Base-by-base conservation (phyloP, 2,888 invertebrate species). In the Allacma fusca region DNA sequence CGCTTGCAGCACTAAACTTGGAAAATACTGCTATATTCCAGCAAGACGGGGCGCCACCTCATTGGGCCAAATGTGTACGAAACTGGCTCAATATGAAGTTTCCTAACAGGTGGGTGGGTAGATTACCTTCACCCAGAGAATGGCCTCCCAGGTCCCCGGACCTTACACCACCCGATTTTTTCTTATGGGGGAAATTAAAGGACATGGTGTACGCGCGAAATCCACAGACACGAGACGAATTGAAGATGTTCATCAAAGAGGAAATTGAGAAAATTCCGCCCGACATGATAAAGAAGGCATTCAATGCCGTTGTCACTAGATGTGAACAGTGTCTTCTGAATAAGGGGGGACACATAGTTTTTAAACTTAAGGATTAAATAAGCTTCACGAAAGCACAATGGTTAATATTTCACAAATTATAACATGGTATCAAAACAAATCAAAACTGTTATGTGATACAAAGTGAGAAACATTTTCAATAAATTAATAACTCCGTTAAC, bases 41-140 rank as follows among this genome's bases (percentile, higher is more conserved):
- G 50, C 50, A 50, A 16, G 50, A 50, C n/a, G 50, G 50, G 50
- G 50, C 50, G 2, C 50, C 50, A 50, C 19, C 50, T n/a, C 50
- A 50, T 50, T 50, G 16, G n/a, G 16, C 7, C 19, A 50, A 50
- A 16, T 9, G 2, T 1, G 50, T 50, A 2, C 16, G 19, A 13
- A 4, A 5, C 19, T 50, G 50, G 50, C 50, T 50, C 19, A 50
- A 50, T 16, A 4, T 16, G 16, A 50, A 13, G 2, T 50, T 50
- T 16, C 50, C 50, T 1, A 2, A 5, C 16, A 5, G 50, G 16
- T 50, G 50, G 50, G 16, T 50, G 2, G 50, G 50, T 19, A 5
- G 50, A 9, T n/a, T n/a, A n/a, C 7, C 1, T 19, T 5, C 7
- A 16, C 50, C 50, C 4, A 50, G 1, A 12, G 2, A 12, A 16